Evolutionary conservation across 2,888 invertebrate species (phyloP).

Genomic region (Lepetodrilus schrolli): DNA sequence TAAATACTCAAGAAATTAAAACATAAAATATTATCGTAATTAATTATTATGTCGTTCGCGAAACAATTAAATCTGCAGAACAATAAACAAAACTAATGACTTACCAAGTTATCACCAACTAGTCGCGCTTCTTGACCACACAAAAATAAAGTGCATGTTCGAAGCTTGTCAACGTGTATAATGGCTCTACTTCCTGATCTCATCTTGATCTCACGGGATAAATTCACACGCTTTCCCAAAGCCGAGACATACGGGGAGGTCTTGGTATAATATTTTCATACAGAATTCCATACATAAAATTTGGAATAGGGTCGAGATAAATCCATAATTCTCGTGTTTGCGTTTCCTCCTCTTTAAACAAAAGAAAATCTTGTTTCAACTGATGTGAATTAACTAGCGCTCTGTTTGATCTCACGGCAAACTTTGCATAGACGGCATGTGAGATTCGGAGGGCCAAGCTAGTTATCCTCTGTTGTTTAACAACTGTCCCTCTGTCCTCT

Average conservation of each 20-base stretch:
- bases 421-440: background rate
- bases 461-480: no score
- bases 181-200: background rate
- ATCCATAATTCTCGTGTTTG: constrained; percentile 7
- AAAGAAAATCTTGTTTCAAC: constrained; percentile 24
- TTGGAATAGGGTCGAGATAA: constrained; percentile 19
- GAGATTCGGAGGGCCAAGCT: background rate
- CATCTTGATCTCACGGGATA: no score
- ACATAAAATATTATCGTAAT: no score
- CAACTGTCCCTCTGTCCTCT: no score
- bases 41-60: no score
- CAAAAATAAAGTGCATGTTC: background rate
- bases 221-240: constrained; percentile 21
- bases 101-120: background rate
- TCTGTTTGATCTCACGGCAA: constrained; percentile 18
- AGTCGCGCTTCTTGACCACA: background rate
- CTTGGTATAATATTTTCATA: constrained; percentile 19
- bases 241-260: constrained; percentile 13
- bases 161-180: constrained; percentile 10
- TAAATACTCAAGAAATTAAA: no score
- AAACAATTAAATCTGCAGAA: background rate
- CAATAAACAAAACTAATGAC: background rate
- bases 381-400: constrained; percentile 22
- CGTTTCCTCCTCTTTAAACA: constrained; percentile 3
- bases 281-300: constrained; percentile 24